Evolutionary conservation across 1,140 invertebrate genomes (phyloP).

Genomic region (Telenomus remus): DNA sequence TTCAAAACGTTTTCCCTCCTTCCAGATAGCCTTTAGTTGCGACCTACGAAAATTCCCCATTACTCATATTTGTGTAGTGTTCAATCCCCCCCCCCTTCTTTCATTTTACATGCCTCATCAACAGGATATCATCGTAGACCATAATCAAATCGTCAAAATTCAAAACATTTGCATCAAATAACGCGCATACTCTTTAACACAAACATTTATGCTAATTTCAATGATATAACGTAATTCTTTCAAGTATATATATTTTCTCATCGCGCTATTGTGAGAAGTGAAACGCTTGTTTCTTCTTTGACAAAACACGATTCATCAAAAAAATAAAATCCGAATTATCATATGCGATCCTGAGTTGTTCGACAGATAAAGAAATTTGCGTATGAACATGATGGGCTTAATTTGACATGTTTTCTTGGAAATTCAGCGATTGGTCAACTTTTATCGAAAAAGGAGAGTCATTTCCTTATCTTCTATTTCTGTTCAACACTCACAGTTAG

Average conservation of each 20-base stretch:
- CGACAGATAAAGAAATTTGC: constrained; percentile 21
- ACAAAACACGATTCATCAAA: background rate
- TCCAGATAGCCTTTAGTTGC: constrained; percentile 9
- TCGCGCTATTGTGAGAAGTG: no score
- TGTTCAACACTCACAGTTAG: background rate
- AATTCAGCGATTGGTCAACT: background rate
- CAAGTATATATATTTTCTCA: no score
- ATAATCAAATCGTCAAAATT: background rate
- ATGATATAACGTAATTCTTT: background rate
- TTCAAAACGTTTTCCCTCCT: constrained; percentile 12
- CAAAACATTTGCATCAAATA: background rate
- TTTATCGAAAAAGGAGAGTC: background rate
- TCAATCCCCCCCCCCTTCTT: no score
- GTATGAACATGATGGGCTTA: constrained; percentile 14
- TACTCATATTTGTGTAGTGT: background rate
- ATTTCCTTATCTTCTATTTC: background rate
- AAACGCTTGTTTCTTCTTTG: background rate
- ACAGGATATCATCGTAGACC: background rate
- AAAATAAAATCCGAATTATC: background rate
- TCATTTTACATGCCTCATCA: no score
- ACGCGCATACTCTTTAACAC: background rate
- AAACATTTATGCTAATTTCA: constrained; percentile 11
- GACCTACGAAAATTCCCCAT: constrained; percentile 14
- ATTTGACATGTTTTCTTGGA: constrained; percentile 12
- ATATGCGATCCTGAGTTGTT: background rate